Evolutionary conservation across 2,797 vertebrate genomes (phyloP), one percentile per base, ranked within the genome.

Genomic region (Lithobates pipiens): DNA sequence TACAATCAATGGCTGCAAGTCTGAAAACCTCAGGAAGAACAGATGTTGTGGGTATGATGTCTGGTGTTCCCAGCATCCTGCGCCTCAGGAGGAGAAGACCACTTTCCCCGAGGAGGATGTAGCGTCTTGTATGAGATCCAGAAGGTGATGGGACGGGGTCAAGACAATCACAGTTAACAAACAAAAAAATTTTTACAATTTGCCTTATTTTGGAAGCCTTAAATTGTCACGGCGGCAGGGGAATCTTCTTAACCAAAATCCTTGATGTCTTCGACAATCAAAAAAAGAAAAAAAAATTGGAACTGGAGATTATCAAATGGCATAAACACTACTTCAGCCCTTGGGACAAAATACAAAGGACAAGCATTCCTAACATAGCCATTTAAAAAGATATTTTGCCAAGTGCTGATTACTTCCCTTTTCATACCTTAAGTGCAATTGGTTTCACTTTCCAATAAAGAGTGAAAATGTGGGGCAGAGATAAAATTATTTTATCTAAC

Each of bases 401-500:
- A 46, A 69, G 69, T 69, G 39, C 18, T 81, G 21, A 80, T 80
- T 76, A 67, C 54, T 80, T 89, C 89, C 90, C 88, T 91, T 89
- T 82, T 90, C 85, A 88, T 91, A 89, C 91, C 54, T 90, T 83
- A 91, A 93, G 92, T 93, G 92, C 93, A 94, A 93, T 93, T 92
- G 90, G 87, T 90, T 93, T 91, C 91, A 90, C 90, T 92, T 90
- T 89, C 88, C 86, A 92, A 93, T 93, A 93, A 93, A 91, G 90
- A 93, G 90, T 93, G 90, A 91, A 85, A 91, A 90, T 84, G 36
- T 39, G 88, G 86, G 92, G 92, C 90, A 89, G 86, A 88, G 91
- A 92, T 54, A 90, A 91, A 90, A 92, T 93, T 90, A 92, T 94
- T 91, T 92, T 93, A 91, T 93, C 92, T 89, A 92, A 91, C 90